Evolutionary conservation across 1,140 invertebrate species (phyloP), one percentile per base, ranked within the genome.

Genomic region (Magallana gigas): DNA sequence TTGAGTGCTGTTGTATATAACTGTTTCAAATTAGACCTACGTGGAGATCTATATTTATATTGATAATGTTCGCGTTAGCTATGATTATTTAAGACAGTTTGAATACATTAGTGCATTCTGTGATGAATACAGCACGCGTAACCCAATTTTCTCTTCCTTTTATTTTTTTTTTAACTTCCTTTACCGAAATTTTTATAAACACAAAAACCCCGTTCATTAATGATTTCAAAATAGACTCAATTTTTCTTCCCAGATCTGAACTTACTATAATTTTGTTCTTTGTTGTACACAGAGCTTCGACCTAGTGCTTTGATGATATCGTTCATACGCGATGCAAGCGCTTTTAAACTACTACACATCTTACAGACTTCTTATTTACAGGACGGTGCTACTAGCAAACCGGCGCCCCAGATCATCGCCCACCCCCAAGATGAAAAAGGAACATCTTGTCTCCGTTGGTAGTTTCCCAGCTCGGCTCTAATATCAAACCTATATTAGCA

Each of bases 41-140:
- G 68, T 76, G 68, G 29, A 76, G 68, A 36, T 76, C 68, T 76
- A 76, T 76, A 76, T 76, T 76, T 76, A 76, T 29, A 23, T 29
- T 7, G n/a, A 68, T n/a, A 29, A 29, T 76, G 68, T 76, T 48
- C 29, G 3, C 14, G 68, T 29, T 76, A 29, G 68, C 68, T 23
- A 76, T 76, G 68, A 76, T 76, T 36, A 76, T 12, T 29, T 29
- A 76, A 76, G 68, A 76, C 68, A 76, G 18, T 18, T 36, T 76
- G 68, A 76, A 76, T 29, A 76, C 68, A 76, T 76, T 76, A 76
- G 68, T 76, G 14, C 68, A 76, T 29, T 11, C 3, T 29, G 23
- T 76, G 68, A 76, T 76, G 23, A 76, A 48, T 76, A 76, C 23
- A 76, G 23, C 68, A 76, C 68, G 68, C 23, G 36, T 76, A 23